phyloP scores from a whole-genome alignment of 2,113 vertebrate species.

The Ahaetulla prasina region DNA sequence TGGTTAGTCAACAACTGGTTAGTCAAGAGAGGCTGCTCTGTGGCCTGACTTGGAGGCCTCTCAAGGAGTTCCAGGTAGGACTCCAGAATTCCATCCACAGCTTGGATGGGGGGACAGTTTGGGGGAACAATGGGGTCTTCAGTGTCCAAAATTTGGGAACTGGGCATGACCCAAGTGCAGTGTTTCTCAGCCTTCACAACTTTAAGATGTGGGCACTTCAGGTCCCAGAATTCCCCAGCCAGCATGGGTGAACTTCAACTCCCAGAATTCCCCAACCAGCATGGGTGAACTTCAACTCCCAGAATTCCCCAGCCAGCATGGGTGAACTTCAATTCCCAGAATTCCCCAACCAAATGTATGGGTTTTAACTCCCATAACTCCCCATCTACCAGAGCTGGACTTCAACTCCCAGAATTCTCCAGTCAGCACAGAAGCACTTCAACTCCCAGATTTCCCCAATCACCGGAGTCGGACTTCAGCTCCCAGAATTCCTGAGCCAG shows the following conservation, averaged over 20 bases:
- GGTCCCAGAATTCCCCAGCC: neutral
- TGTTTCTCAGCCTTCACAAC: neutral
- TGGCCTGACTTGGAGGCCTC: neutral
- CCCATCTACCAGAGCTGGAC: neutral
- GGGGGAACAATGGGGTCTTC: neutral
- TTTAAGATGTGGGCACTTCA: neutral
- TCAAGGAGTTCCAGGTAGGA: neutral
- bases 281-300: too few species aligned
- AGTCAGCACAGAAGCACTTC: neutral
- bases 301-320: neutral
- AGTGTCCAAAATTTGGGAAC: neutral
- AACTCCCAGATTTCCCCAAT: neutral
- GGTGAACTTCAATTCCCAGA: neutral
- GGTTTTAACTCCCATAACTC: neutral
- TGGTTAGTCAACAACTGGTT: rapidly evolving
- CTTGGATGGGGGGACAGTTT: neutral
- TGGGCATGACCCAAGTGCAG: neutral
- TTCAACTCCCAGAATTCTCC: neutral
- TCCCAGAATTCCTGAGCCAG: neutral
- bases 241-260: neutral
- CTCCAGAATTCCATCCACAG: neutral
- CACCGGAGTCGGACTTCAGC: rapidly evolving
- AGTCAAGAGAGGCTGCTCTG: neutral
- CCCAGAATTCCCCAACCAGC: neutral
- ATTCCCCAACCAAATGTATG: neutral